Conservation (phyloP, 2,113 vertebrate genomes). For the Jaculus jaculus region DNA sequence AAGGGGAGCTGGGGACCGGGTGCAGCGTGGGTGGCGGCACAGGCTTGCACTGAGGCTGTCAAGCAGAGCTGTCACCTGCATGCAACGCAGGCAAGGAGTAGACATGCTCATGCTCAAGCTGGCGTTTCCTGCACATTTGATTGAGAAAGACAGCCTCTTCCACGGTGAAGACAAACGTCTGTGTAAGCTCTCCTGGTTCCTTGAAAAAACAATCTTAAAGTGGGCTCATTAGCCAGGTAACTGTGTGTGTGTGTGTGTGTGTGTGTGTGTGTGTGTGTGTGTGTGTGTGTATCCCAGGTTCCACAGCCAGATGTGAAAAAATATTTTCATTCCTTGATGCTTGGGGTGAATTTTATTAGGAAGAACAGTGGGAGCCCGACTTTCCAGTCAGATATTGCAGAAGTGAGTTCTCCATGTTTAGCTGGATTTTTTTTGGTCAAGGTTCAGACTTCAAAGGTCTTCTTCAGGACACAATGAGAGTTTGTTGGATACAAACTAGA, state of each 20-base stretch:
- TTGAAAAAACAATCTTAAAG: conserved; percentile 44
- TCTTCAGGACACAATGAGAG: neutral
- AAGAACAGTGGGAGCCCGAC: neutral
- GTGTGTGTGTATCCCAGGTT: conserved; percentile 55
- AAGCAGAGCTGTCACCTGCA: neutral
- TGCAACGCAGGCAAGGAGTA: neutral
- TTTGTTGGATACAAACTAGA: too few species aligned
- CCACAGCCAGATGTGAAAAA: conserved; percentile 39
- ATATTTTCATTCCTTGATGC: conserved; percentile 63
- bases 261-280: neutral
- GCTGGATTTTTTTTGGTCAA: neutral
- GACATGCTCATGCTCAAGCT: neutral
- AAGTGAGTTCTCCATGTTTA: neutral
- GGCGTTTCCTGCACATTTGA: conserved; percentile 31
- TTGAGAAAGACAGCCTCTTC: conserved; percentile 35
- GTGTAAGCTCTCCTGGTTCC: conserved; percentile 14
- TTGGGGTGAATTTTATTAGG: conserved; percentile 59
- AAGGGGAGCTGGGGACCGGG: neutral
- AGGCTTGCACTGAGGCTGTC: neutral
- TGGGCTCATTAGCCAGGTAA: conserved; percentile 55
- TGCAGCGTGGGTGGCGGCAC: neutral
- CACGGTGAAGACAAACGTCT: conserved; percentile 26
- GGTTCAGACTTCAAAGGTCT: neutral
- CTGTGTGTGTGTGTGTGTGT: neutral
- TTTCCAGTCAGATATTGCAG: neutral